Base-by-base conservation (phyloP, 2,888 invertebrate species). In the Ormia ochracea region DNA sequence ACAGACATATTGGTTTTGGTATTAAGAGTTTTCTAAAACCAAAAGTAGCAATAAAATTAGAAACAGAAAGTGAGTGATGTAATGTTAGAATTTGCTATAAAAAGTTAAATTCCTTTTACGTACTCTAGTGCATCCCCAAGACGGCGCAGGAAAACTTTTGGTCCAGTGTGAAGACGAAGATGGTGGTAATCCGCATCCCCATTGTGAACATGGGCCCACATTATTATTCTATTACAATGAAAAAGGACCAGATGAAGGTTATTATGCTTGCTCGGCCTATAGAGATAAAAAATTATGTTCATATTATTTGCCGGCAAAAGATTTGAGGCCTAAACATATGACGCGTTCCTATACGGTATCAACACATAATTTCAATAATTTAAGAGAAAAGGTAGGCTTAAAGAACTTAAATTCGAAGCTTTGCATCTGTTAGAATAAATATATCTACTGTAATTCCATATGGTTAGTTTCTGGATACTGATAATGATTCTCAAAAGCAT, bases 201-300 rank as follows among this genome's bases (percentile, higher is more conserved):
- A 91, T 52, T 96, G 96, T 85, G 89, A 93, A 19, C 96, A 96
- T 85, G 95, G 96, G 0, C 96, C 96, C 48, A 93, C 94, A 5
- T 89, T 96, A 73, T 88, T 95, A 65, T 96, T 96, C 91, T 92
- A 93, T 19, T 89, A 88, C 33, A 81, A 84, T 23, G 89, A 87
- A 43, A 81, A 82, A 14, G 54, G 73, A 0, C 78, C 69, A 0
- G 38, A 33, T 0, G 65, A 83, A 54, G 90, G 89, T 2, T 97
- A 93, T 89, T 97, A 92, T 89, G 94, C 94, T 0, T 98, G 97
- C 88, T 93, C 97, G 0, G 95, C 96, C 0, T 95, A 94, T 87
- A 92, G 97, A 70, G 94, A 95, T 85, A 91, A 94, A 80, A 95
- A 94, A 85, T 91, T 93, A 9, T 97, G 97, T 85, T 90, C 91